These are phyloP conservation scores for Leucozona laternaria DNA, from an alignment of 2,888 invertebrate genomes.

Conservation along the genomic window DNA sequence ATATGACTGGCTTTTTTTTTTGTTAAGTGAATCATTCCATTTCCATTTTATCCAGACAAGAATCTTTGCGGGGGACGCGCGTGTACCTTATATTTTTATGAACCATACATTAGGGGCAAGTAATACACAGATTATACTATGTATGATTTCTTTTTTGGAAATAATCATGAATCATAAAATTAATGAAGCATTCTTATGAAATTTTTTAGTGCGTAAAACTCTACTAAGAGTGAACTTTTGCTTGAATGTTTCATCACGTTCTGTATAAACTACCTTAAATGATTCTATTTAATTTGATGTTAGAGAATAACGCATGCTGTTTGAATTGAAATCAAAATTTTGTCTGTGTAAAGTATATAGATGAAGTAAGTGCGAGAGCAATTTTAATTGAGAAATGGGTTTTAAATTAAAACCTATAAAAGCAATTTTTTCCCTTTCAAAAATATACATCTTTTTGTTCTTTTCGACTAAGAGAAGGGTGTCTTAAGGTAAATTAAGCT, in stretches of 20 bases:
- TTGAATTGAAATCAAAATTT: background rate
- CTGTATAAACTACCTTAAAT: background rate
- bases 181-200: conserved; percentile 40
- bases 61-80: conserved; percentile 12
- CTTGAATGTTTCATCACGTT: background rate
- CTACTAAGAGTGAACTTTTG: background rate
- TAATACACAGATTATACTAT: background rate
- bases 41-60: background rate
- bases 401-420: no score
- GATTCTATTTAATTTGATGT: background rate
- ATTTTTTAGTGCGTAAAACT: conserved; percentile 26
- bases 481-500: no score
- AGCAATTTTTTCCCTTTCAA: no score
- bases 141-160: conserved; percentile 6
- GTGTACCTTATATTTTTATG: background rate
- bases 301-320: background rate
- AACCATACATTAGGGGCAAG: background rate
- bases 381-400: no score
- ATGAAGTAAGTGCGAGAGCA: no score
- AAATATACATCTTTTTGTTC: no score
- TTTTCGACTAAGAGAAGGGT: no score
- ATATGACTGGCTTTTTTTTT: conserved; percentile 10
- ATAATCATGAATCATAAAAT: conserved; percentile 50
- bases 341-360: background rate
- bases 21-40: conserved; percentile 18